Percentiles rank a stretch among this genome's conserved stretches.
phyloP scores from a whole-genome alignment of 2,888 invertebrate genomes.

The Drosophila flavopinicola region DNA sequence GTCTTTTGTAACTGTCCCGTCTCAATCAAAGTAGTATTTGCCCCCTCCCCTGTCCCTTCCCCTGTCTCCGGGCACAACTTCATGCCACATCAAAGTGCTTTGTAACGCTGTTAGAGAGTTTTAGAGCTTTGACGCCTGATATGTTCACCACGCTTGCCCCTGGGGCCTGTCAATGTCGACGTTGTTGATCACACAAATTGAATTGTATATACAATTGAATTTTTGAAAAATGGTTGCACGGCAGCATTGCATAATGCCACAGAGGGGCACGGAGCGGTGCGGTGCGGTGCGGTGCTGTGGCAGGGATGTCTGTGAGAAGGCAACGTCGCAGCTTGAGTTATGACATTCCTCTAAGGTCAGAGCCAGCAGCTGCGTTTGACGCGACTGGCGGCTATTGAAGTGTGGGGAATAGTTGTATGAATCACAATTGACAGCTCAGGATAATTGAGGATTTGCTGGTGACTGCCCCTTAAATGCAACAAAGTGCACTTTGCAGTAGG shows the following conservation, averaged over 20 bases:
- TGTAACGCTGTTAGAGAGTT: slow-evolving; percentile 38
- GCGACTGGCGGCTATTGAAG: slow-evolving; percentile 10
- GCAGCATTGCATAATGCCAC: slow-evolving; percentile 59
- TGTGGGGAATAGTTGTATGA: slow-evolving; percentile 31
- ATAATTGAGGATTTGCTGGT: slow-evolving; percentile 41
- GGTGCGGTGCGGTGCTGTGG: background rate
- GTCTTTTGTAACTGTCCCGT: background rate
- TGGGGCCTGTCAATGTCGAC: slow-evolving; percentile 59
- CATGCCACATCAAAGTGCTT: slow-evolving; percentile 65
- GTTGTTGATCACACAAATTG: slow-evolving; percentile 76
- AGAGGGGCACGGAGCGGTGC: slow-evolving; percentile 2
- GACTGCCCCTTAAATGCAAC: slow-evolving; percentile 1
- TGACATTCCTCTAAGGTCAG: slow-evolving; percentile 56
- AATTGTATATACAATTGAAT: slow-evolving; percentile 78
- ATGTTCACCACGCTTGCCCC: slow-evolving; percentile 14
- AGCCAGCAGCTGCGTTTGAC: slow-evolving; percentile 44
- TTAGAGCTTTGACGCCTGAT: slow-evolving; percentile 28
- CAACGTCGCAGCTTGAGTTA: slow-evolving; percentile 40
- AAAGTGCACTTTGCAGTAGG: slow-evolving; percentile 34
- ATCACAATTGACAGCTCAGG: slow-evolving; percentile 65
- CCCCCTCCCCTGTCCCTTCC: background rate
- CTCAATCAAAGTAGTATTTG: slow-evolving; percentile 27
- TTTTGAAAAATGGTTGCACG: slow-evolving; percentile 70
- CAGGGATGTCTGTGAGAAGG: slow-evolving; percentile 24
- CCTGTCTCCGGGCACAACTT: slow-evolving; percentile 13